These are phyloP conservation scores for Urocynchramus pylzowi DNA, from an alignment of 2,113 vertebrate genomes.

Conservation along the genomic window DNA sequence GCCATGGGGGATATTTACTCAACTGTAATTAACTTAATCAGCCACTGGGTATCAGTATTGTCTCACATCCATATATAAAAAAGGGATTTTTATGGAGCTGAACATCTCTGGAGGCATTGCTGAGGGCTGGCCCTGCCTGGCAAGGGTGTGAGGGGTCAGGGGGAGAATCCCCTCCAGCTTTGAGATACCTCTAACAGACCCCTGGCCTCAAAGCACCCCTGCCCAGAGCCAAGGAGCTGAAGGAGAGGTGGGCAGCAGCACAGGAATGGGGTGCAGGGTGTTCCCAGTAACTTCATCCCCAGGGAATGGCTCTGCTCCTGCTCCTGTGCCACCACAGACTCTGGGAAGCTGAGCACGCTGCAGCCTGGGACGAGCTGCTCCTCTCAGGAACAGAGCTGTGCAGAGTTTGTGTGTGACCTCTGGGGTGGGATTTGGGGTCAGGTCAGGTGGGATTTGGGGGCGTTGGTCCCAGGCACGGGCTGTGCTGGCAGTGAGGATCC, in stretches of 20 bases:
- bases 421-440: not conserved
- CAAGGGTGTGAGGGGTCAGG: not conserved
- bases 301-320: not conserved
- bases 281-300: not conserved
- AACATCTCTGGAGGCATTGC: not conserved
- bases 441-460: not conserved
- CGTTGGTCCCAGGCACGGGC: rapidly evolving
- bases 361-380: not conserved
- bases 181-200: not conserved
- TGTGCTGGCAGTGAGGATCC: rapidly evolving
- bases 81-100: constrained; percentile 12
- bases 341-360: not conserved
- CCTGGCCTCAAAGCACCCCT: not conserved
- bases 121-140: not conserved
- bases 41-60: constrained; percentile 68
- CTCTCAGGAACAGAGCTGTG: not conserved
- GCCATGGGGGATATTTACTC: constrained; percentile 28
- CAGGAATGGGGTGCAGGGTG: rapidly evolving
- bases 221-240: rapidly evolving
- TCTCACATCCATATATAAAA: constrained; percentile 38
- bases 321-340: rapidly evolving
- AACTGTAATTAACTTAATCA: constrained; percentile 70
- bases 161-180: not conserved
- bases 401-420: not conserved
- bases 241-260: not conserved